Base-by-base conservation (phyloP, 1,140 invertebrate genomes). In the Daktulosphaira vitifoliae region DNA sequence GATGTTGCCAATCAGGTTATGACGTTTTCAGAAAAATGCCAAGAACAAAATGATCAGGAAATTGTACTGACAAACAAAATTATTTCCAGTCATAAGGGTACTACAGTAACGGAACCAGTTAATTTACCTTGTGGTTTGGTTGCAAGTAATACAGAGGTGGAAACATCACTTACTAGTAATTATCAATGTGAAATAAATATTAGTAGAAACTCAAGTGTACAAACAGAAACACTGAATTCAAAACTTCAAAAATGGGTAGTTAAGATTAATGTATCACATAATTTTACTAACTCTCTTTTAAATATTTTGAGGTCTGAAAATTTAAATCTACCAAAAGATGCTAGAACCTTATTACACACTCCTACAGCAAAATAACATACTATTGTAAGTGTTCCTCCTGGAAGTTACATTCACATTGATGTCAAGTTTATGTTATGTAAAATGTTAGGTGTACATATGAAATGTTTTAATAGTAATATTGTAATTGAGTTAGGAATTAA, bases 161-260 rank as follows among this genome's bases (percentile, higher is more conserved):
- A n/a, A n/a, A n/a, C n/a, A n/a, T n/a, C n/a, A n/a, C n/a, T n/a
- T n/a, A 50, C 23, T 50, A 15, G 11, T 5, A 50, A 50, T 50
- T 13, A 51, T 29, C 15, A 18, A 18, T 1, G 4, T 5, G 11
- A 51, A 25, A 16, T 25, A 50, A 50, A 22, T 7, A 5, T 25
- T 0, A 15, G 8, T 50, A n/a, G 26, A n/a, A 11, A 25, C n/a
- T 5, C 5, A 25, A 16, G n/a, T 50, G n/a, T 8, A n/a, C 15
- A n/a, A 23, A 49, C 20, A 26, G 25, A 16, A 26, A 29, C 25
- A 7, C 29, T 51, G 11, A 8, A 2, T 26, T 0, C 6, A n/a
- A 50, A 50, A 29, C 16, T 50, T n/a, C 25, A 50, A 50, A 26
- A 50, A 49, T 49, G 46, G 22, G 46, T 49, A 6, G 46, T 23